Conservation (phyloP, 2,113 vertebrate species). For the Scolopax mira region DNA sequence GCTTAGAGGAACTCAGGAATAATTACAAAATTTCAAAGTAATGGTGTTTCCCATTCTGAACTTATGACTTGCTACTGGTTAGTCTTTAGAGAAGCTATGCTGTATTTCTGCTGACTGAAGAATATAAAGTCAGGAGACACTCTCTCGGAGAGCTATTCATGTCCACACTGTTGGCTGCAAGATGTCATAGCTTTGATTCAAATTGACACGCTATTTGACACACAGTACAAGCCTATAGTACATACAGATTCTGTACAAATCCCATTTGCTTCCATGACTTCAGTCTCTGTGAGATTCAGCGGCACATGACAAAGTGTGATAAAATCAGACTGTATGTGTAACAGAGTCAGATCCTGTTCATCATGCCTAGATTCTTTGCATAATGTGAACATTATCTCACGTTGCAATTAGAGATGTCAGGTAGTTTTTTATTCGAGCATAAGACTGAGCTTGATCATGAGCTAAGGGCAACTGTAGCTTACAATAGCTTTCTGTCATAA, state of each 20-base stretch:
- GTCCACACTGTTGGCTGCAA: not conserved
- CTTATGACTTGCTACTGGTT: not conserved
- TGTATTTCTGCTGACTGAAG: not conserved
- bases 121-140: not conserved
- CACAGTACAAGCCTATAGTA: not conserved
- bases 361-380: not conserved
- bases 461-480: not conserved
- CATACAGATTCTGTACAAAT: not conserved
- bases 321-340: not conserved
- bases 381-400: fast-evolving
- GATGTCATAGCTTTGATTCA: not conserved
- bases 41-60: not conserved
- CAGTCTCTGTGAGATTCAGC: not conserved
- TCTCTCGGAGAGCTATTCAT: not conserved
- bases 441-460: not conserved
- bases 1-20: not conserved
- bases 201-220: not conserved
- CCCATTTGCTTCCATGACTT: not conserved
- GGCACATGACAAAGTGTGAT: not conserved
- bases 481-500: not conserved
- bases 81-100: not conserved
- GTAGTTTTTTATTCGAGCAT: not conserved
- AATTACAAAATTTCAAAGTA: not conserved
- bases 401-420: not conserved
- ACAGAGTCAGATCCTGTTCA: not conserved